Evolutionary conservation across 2,888 invertebrate species (phyloP), one percentile per base, ranked within the genome.

Genomic region (Sarcophaga subvicina): DNA sequence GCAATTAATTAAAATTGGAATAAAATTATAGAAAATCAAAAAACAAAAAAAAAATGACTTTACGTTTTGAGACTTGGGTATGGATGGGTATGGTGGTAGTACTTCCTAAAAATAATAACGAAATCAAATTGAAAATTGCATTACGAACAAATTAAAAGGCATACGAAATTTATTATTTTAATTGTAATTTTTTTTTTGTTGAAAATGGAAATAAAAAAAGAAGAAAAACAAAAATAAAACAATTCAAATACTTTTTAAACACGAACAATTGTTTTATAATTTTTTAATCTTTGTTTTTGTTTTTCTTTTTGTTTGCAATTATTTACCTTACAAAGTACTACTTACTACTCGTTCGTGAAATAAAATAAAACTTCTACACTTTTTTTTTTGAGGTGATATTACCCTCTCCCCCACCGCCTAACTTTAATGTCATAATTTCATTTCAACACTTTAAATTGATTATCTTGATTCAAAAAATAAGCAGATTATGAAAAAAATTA

Each of bases 371-470:
- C 54, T 37, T n/a, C 37, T 59, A 67, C 17, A 62, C 20, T 3
- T 67, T 37, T 22, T 10, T 59, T 66, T 71, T 45, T 22, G 54
- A 47, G 37, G 37, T 10, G 37, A 37, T 37, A 37, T 37, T 37
- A 10, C 37, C 37, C 37, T 8, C 37, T 8, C 27, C 6, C 37
- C 37, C 8, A 0, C 37, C 37, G 0, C 37, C 37, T 8, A 37
- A 37, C 2, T 37, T 37, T 37, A 76, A 63, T 70, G 70, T 45
- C 54, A 64, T 76, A 70, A 76, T 70, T 82, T 64, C 22, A 76
- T 82, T 70, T 82, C 75, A 76, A 76, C 76, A 76, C 70, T 76
- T 76, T 8, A 47, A 66, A 73, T 73, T 80, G 17, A 67, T 80
- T 73, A 73, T 64, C 47, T 73, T 47, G 60, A 64, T 64, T 12